Evolutionary conservation across 2,888 invertebrate genomes (phyloP), one percentile per base, ranked within the genome.

Genomic region (Agrotis segetum): DNA sequence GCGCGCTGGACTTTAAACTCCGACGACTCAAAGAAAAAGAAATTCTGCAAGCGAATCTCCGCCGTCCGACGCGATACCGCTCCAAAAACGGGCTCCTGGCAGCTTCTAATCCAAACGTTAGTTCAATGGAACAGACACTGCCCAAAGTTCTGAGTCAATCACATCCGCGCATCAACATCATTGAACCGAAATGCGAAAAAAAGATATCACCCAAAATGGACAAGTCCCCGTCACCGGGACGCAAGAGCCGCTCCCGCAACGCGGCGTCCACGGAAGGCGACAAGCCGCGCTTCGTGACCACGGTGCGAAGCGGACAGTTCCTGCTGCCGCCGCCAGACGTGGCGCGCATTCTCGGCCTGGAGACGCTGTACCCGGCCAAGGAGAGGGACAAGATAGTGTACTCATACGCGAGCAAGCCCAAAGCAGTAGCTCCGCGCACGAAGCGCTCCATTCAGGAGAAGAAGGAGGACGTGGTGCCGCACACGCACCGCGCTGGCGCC

Each of bases 261-360:
- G 87, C 84, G 14, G 84, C 83, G 29, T 77, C 87, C 21, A 85
- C 77, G 53, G 92, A 92, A 14, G 88, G 79, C 2, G 93, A 92
- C 40, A 91, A 91, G 74, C 97, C 97, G 72, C 97, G 98, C 14
- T 98, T 98, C 89, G 97, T 98, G 79, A 98, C 98, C 14, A 98
- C 98, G 0, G 98, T 98, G 56, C 98, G 97, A 85, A 97, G 97
- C 65, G 98, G 98, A 3, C 97, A 97, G 86, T 98, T 98, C 90
- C 93, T 98, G 79, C 97, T 98, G 88, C 98, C 98, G 7, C 98
- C 98, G 0, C 97, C 97, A n/a, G 97, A 97, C 87, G 93, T 97
- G 56, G 97, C 98, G 11, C 92, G 93, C 9, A 93, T 97, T n/a
- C 94, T 97, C 24, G 97, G 97, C 0, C 94, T 97, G 70, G 92